Evolutionary conservation across 2,888 invertebrate species (phyloP).

Genomic region (Geotrupes spiniger): DNA sequence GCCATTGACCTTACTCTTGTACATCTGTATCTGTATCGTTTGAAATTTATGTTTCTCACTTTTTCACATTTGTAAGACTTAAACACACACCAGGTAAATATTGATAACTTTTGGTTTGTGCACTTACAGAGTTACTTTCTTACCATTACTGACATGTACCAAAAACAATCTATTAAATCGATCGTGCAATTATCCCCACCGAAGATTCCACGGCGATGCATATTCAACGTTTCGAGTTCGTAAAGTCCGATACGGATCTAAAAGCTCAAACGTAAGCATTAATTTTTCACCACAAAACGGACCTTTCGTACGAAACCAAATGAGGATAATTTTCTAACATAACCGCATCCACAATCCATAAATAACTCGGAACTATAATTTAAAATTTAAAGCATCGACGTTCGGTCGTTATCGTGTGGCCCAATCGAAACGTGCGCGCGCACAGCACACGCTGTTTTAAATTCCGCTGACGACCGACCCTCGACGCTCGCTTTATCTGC

Average conservation of each 20-base stretch:
- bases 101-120: no score
- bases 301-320: not conserved
- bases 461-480: conserved; percentile 29
- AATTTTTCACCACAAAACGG: conserved; percentile 4
- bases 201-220: conserved; percentile 8
- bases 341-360: conserved; percentile 38
- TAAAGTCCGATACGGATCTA: not conserved
- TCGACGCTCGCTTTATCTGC: conserved; percentile 13
- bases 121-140: no score
- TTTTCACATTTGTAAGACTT: no score
- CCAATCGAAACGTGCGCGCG: conserved; percentile 36
- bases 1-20: no score
- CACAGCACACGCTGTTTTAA: conserved; percentile 33
- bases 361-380: conserved; percentile 39
- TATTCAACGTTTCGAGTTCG: no score
- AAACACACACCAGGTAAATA: no score
- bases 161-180: no score
- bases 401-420: conserved; percentile 33
- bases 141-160: no score
- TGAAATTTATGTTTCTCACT: no score
- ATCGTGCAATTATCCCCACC: conserved; percentile 1
- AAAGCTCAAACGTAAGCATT: not conserved
- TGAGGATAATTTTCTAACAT: conserved; percentile 36
- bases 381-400: conserved; percentile 37
- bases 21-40: no score